Conservation (phyloP, 2,888 invertebrate genomes). For the Cryptus viduatorius region DNA sequence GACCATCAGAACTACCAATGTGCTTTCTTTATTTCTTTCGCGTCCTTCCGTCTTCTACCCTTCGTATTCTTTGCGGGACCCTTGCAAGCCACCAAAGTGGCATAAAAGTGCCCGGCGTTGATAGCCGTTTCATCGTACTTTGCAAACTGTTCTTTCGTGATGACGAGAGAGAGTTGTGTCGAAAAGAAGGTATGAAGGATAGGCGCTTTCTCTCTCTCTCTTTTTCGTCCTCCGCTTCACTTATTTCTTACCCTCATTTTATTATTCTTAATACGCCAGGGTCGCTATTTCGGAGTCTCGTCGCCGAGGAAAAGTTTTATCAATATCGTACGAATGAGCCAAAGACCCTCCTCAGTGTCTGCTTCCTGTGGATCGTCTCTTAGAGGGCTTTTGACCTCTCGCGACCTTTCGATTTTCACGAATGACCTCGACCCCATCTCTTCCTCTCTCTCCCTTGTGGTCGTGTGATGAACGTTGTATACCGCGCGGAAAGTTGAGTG, state of each 20-base stretch:
- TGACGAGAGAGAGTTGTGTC: background rate
- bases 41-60: slow-evolving; percentile 10
- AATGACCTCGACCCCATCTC: slow-evolving; percentile 4
- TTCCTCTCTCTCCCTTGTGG: background rate
- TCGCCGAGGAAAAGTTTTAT: slow-evolving; percentile 24
- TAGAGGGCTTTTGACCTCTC: slow-evolving; percentile 40
- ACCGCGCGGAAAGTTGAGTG: background rate
- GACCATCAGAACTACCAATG: background rate
- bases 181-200: background rate
- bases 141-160: slow-evolving; percentile 17
- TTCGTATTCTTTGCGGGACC: background rate
- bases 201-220: slow-evolving; percentile 18
- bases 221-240: background rate
- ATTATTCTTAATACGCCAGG: slow-evolving; percentile 33
- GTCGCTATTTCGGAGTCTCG: slow-evolving; percentile 24
- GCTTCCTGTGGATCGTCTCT: slow-evolving; percentile 25
- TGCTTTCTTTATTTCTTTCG: background rate
- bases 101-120: slow-evolving; percentile 32
- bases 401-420: slow-evolving; percentile 42
- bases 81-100: slow-evolving; percentile 11
- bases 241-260: slow-evolving; percentile 15
- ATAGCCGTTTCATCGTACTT: slow-evolving; percentile 49
- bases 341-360: background rate
- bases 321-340: slow-evolving; percentile 26
- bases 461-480: background rate